Conservation (phyloP, 2,797 vertebrate species). For the Phrynocephalus vlangalii region DNA sequence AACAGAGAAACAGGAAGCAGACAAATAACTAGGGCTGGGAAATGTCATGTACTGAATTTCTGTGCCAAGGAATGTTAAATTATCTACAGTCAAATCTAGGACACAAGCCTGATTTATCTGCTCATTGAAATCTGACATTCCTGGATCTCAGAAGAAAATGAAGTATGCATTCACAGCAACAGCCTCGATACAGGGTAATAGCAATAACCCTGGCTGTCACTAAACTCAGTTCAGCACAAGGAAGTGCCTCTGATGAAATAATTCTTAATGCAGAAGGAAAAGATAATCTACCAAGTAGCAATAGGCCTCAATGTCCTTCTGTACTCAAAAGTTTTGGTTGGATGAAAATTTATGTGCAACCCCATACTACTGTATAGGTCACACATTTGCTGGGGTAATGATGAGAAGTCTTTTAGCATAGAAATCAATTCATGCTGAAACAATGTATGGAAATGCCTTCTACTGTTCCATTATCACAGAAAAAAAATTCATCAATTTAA, state of each 20-base stretch:
- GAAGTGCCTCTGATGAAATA: background rate
- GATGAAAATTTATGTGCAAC: background rate
- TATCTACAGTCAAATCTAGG: background rate
- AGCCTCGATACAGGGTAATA: background rate
- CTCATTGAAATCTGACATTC: background rate
- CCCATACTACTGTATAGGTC: no score
- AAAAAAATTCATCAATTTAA: slow-evolving; percentile 37
- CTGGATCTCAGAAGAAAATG: background rate
- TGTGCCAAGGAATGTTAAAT: background rate
- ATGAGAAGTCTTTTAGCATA: background rate
- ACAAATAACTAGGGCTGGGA: background rate
- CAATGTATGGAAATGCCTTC: background rate
- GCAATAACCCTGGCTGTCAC: background rate
- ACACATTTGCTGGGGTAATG: background rate
- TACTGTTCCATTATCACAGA: background rate
- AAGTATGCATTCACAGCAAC: background rate
- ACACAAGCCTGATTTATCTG: background rate
- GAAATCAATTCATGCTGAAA: background rate
- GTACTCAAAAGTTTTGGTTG: background rate
- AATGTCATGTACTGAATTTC: background rate
- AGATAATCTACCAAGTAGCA: background rate
- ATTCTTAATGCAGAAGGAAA: background rate
- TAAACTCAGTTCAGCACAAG: background rate
- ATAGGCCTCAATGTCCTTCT: background rate
- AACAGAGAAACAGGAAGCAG: background rate